Conservation (phyloP, 2,797 vertebrate genomes). For the Leucoraja ocellata region DNA sequence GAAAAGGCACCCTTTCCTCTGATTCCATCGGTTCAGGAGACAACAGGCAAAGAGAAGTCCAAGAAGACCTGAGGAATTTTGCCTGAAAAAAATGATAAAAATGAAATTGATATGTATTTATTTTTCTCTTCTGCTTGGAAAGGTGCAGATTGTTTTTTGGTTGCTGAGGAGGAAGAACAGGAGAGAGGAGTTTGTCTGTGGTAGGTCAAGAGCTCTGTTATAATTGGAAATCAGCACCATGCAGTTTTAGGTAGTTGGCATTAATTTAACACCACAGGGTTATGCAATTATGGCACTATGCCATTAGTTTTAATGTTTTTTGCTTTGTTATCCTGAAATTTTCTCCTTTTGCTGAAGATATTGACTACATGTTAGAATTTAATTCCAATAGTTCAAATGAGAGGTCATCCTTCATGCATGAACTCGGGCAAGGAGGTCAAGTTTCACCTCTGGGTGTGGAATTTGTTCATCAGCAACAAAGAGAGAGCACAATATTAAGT, state of each 20-base stretch:
- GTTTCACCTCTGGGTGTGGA: background rate
- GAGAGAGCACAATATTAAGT: background rate
- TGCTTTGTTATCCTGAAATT: conserved; percentile 7
- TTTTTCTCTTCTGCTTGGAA: background rate
- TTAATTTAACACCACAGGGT: conserved; percentile 31
- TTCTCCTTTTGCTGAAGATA: conserved; percentile 7
- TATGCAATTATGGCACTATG: conserved; percentile 20
- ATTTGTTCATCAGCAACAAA: background rate
- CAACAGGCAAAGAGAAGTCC: background rate
- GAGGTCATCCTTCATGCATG: background rate
- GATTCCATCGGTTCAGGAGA: background rate
- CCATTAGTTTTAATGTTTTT: conserved; percentile 30
- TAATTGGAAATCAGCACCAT: conserved; percentile 36
- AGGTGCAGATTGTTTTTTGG: background rate
- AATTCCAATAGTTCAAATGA: background rate
- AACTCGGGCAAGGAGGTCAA: background rate
- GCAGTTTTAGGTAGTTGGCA: conserved; percentile 30
- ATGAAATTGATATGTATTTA: background rate
- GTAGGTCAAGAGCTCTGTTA: conserved; percentile 26
- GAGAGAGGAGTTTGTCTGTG: background rate
- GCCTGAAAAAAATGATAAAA: background rate
- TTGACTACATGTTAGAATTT: conserved; percentile 20
- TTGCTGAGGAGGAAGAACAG: background rate
- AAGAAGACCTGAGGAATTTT: background rate
- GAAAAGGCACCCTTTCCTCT: background rate